phyloP scores from a whole-genome alignment of 2,113 vertebrate species.

The Hystrix cristata region DNA sequence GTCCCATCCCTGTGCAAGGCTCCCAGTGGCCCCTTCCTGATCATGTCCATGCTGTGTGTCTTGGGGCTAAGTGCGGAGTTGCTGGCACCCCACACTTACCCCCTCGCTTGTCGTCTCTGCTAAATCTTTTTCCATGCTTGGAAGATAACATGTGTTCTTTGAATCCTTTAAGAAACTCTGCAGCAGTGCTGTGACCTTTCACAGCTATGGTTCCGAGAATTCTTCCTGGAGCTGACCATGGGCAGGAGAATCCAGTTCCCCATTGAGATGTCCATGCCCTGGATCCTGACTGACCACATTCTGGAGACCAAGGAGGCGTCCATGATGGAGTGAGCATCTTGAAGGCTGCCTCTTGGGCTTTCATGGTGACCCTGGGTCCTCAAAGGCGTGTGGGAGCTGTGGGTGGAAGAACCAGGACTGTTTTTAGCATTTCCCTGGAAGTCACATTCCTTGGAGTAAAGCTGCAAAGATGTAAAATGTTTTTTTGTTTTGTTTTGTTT shows the following conservation, averaged over 20 bases:
- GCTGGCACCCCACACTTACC: not conserved
- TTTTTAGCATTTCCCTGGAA: not conserved
- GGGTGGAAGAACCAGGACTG: rapidly evolving
- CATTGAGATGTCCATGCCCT: conserved; percentile 99
- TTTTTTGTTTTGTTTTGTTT: too few species aligned
- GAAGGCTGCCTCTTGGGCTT: not conserved
- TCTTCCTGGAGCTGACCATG: conserved; percentile 97
- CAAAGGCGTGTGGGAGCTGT: not conserved
- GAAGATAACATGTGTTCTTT: conserved; percentile 74
- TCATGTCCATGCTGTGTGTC: not conserved
- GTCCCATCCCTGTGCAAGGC: not conserved
- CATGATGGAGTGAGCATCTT: conserved; percentile 91
- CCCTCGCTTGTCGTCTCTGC: not conserved
- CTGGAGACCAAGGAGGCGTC: conserved; percentile 93
- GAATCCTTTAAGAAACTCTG: conserved; percentile 88
- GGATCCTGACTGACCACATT: conserved; percentile 98
- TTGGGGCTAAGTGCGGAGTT: not conserved
- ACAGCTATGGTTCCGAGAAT: conserved; percentile 94
- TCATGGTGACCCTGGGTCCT: too few species aligned
- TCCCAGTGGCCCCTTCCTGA: rapidly evolving
- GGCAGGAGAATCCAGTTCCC: conserved; percentile 93
- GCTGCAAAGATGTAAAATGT: not conserved
- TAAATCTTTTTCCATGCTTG: not conserved
- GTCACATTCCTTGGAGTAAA: not conserved
- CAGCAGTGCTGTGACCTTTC: conserved; percentile 94